Evolutionary conservation across 2,888 invertebrate species (phyloP), one percentile per base, ranked within the genome.

Genomic region (Harmothoe impar): DNA sequence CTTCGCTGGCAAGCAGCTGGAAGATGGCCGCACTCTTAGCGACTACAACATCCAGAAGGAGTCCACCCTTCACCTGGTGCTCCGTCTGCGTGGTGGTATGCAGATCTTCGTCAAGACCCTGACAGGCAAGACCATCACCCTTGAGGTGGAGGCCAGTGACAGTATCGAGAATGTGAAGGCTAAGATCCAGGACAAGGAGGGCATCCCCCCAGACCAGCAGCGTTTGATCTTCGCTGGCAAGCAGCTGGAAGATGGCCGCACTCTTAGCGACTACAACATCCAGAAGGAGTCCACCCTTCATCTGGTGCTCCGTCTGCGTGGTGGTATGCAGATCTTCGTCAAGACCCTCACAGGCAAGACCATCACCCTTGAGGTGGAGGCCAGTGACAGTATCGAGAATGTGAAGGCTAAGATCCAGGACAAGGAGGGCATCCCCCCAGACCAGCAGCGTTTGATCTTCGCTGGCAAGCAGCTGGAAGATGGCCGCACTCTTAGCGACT

Each of bases 241-340:
- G 96, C 98, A 98, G 96, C 96, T 98, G 94, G 98, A 98, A 96
- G 98, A 98, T 97, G 98, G 98, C 7, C 97, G 98, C 89, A 98
- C 98, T 0, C 96, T 98, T 43, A 98, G 98, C 0, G 99, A 99
- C 95, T 98, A 98, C 96, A 98, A 98, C 96, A 98, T 99, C 95
- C 98, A 99, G 96, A 98, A 98, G 96, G 98, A 98, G 96, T 99
- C 99, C 0, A 99, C 99, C 20, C 97, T 99, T 93, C 99, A 99
- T 96, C 93, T 96, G 96, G 99, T 99, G 92, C 97, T 99, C 91
- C 97, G 99, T 96, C 97, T 99, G 94, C 97, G 99, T 29, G 93
- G 93, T 56, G 93, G 93, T 88, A 92, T 92, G 93, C 92, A 93
- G 90, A 93, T 93, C 52, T 93, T 93, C 85, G 92, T 93, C 10